Percentiles rank a stretch among this genome's conserved stretches.
These are phyloP conservation scores for Capitella teleta DNA, from an alignment of 1,140 invertebrate species.

Conservation along the genomic window DNA sequence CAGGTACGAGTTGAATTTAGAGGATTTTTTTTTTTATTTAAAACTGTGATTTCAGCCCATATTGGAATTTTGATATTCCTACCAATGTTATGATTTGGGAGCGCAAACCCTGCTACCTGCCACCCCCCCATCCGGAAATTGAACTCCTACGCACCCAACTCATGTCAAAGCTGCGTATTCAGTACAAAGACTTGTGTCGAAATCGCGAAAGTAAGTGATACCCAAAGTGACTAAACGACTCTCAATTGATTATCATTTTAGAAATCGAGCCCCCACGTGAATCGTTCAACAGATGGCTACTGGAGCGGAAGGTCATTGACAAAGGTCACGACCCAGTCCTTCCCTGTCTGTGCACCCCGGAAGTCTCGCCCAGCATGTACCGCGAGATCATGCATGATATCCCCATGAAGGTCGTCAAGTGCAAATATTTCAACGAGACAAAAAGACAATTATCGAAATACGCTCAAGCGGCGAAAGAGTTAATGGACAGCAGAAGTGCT, in stretches of 20 bases:
- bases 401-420: slow-evolving; percentile 85
- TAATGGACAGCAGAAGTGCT: slow-evolving; percentile 67
- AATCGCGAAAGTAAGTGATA: slow-evolving; percentile 60
- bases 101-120: slow-evolving; percentile 59
- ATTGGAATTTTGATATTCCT: slow-evolving; percentile 87
- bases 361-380: slow-evolving; percentile 55
- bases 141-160: slow-evolving; percentile 70
- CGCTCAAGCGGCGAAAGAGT: slow-evolving; percentile 91
- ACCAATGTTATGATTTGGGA: slow-evolving; percentile 92
- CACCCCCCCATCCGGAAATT: slow-evolving; percentile 86
- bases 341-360: slow-evolving; percentile 79
- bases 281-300: slow-evolving; percentile 90
- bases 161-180: slow-evolving; percentile 69
- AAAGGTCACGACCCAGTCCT: slow-evolving; percentile 65
- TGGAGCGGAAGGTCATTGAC: slow-evolving; percentile 88
- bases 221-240: background rate
- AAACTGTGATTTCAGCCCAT: slow-evolving; percentile 56
- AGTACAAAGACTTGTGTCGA: slow-evolving; percentile 88
- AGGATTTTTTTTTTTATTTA: no score
- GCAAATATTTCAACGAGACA: slow-evolving; percentile 89
- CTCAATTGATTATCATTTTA: slow-evolving; percentile 19
- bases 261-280: slow-evolving; percentile 88
- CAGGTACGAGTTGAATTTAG: no score
- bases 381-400: slow-evolving; percentile 87
- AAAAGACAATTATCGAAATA: slow-evolving; percentile 90